Evolutionary conservation across 2,113 vertebrate genomes (phyloP), one percentile per base, ranked within the genome.

Genomic region (Ptilonorhynchus violaceus): DNA sequence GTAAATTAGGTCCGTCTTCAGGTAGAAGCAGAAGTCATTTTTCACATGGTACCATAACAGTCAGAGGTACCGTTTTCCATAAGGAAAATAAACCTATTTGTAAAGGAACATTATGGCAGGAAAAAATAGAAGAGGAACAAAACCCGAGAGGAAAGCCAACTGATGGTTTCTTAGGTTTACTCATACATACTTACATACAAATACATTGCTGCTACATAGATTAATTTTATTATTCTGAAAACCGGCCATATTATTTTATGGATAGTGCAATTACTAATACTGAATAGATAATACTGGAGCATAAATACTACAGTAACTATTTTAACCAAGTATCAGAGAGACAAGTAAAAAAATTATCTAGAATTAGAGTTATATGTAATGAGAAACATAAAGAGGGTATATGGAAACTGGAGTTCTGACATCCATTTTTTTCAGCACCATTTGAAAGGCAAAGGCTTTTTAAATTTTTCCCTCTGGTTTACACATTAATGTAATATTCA

Each of bases 231-330:
- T 81, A 35, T 37, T 75, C 11, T 80, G 59, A 92, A 95, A 97
- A 72, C 18, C 66, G 59, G 33, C 22, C 27, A 25, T 77, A 78
- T 81, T 79, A 74, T 92, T 96, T 92, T 88, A 96, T 85, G 77
- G 66, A 83, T 95, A 30, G 69, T 66, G 9, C 41, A 97, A n/a
- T 96, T 92, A 85, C 59, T 88, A 84, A 33, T 79, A 92, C 78
- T 89, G 37, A 76, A 67, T 96, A 85, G 52, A 70, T 87, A 94
- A 92, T 86, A 53, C n/a, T 92, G 15, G 21, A 60, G 53, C 73
- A 75, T 95, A 97, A 95, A 85, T 96, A 95, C 41, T 47, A 52
- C 28, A 66, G 16, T 28, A 85, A 69, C n/a, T 93, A 94, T 94
- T 88, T 96, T 83, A 95, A 85, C 20, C 87, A 78, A 95, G 44